Evolutionary conservation across 2,888 invertebrate genomes (phyloP).

Genomic region (Eristalinus sepulchralis): DNA sequence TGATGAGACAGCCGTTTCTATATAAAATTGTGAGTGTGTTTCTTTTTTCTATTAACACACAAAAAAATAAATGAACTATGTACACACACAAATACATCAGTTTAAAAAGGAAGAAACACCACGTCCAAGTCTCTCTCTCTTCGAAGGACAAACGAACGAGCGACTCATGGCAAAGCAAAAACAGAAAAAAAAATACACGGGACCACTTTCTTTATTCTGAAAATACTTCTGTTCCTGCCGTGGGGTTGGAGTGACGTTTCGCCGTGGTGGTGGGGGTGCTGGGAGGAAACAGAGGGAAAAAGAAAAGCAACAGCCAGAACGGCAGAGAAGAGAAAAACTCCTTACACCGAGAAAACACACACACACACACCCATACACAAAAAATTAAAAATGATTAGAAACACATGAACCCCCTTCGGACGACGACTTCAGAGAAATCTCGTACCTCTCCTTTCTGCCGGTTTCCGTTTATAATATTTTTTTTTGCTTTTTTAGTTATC

Average conservation of each 20-base stretch:
- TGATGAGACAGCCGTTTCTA: background rate
- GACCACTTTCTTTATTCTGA: slow-evolving; percentile 64
- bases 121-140: background rate
- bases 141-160: slow-evolving; percentile 43
- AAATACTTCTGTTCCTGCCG: no score
- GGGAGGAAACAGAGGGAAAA: background rate
- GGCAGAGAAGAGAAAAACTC: slow-evolving; percentile 26
- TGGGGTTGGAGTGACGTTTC: slow-evolving; percentile 1
- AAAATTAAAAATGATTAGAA: slow-evolving; percentile 22
- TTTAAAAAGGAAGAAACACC: background rate
- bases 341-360: slow-evolving; percentile 8
- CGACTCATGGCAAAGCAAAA: background rate
- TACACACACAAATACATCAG: slow-evolving; percentile 44
- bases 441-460: slow-evolving; percentile 35
- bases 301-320: background rate
- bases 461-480: no score
- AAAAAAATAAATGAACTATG: slow-evolving; percentile 52
- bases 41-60: slow-evolving; percentile 64
- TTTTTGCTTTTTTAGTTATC: background rate
- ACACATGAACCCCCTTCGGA: slow-evolving; percentile 34
- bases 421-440: slow-evolving; percentile 59
- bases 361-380: background rate
- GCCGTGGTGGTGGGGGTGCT: background rate
- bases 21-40: background rate
- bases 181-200: slow-evolving; percentile 19